These are phyloP conservation scores for Clarias pachynema DNA, from an alignment of 2,797 vertebrate genomes.

Conservation along the genomic window DNA sequence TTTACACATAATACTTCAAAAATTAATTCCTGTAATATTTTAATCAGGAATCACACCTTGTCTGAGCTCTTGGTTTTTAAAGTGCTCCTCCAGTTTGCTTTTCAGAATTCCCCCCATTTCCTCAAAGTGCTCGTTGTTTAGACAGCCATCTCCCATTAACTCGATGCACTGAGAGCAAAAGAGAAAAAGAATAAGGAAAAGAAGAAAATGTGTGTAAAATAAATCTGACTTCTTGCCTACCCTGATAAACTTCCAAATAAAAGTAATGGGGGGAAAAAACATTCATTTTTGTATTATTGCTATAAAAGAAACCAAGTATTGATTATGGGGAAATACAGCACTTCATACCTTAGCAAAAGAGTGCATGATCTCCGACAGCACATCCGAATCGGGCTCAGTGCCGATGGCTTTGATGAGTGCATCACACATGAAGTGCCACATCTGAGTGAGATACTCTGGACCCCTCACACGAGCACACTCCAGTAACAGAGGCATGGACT, in stretches of 20 bases:
- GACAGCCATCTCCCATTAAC: conserved; percentile 96
- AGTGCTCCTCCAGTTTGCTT: conserved; percentile 96
- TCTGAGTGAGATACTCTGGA: conserved; percentile 94
- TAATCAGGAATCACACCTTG: conserved; percentile 81
- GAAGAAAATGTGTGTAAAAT: neutral
- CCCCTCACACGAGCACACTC: conserved; percentile 94
- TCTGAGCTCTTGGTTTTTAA: conserved; percentile 97
- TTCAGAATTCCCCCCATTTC: conserved; percentile 95
- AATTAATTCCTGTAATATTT: neutral
- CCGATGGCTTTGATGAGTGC: conserved; percentile 97
- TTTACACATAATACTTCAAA: no score
- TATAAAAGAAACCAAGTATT: neutral
- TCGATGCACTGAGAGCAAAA: conserved; percentile 85
- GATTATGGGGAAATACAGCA: neutral
- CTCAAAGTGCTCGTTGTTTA: conserved; percentile 97
- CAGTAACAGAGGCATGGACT: conserved; percentile 96
- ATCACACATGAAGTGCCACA: conserved; percentile 99
- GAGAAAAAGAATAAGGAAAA: neutral
- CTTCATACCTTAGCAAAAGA: conserved; percentile 92
- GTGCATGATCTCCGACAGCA: conserved; percentile 98
- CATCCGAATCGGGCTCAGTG: conserved; percentile 95
- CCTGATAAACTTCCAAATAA: neutral
- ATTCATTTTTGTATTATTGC: neutral
- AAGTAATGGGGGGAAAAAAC: no score
- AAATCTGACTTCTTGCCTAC: neutral